These are phyloP conservation scores for Etia nguti DNA, from an alignment of 2,113 vertebrate genomes.

Conservation along the genomic window DNA sequence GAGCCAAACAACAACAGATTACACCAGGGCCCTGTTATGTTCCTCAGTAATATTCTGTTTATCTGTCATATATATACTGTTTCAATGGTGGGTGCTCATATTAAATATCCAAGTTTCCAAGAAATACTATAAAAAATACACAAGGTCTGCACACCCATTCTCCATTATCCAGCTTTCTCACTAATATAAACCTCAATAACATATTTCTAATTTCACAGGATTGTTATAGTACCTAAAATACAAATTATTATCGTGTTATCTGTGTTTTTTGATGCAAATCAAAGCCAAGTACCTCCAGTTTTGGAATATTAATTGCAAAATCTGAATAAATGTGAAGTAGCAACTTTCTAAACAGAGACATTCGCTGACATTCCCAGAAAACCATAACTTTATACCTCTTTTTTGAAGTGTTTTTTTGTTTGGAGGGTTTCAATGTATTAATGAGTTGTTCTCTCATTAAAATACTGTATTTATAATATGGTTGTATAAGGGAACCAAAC, in stretches of 20 bases:
- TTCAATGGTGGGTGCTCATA: not conserved
- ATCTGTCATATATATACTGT: not conserved
- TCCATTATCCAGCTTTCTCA: not conserved
- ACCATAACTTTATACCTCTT: not conserved
- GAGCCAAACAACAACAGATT: not conserved
- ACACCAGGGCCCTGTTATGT: not conserved
- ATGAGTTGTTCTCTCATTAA: not conserved
- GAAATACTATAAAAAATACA: not conserved
- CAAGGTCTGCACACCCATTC: not conserved
- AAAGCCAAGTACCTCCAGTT: not conserved
- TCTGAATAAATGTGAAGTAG: accelerated
- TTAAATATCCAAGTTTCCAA: not conserved
- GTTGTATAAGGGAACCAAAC: not conserved
- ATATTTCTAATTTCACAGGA: not conserved
- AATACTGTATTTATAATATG: not conserved
- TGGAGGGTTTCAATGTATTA: accelerated
- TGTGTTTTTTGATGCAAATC: not conserved
- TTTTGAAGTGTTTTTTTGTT: not conserved
- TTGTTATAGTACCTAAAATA: not conserved
- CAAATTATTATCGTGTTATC: not conserved
- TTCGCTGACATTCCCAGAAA: not conserved
- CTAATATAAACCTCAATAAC: not conserved
- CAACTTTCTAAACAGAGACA: not conserved
- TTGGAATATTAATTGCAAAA: not conserved
- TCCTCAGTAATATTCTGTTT: not conserved